A percentile compares a stretch with the other conserved stretches of the same genome.
These are phyloP conservation scores for Scatophagus argus DNA, from an alignment of 2,113 vertebrate genomes.

Conservation along the genomic window DNA sequence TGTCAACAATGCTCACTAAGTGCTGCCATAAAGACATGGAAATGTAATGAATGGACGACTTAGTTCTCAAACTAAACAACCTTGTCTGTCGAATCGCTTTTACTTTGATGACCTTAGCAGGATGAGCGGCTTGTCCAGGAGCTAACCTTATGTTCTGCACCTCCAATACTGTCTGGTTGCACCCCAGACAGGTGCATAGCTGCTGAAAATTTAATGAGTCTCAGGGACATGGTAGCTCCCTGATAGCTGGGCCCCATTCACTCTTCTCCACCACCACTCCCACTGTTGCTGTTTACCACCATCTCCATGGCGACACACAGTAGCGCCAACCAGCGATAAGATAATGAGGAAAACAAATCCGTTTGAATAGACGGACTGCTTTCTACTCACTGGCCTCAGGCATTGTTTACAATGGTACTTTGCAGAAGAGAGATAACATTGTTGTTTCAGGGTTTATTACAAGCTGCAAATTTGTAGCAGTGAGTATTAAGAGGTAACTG, in stretches of 20 bases:
- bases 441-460: constrained; percentile 55
- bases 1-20: neutral
- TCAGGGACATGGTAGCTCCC: constrained; percentile 75
- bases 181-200: constrained; percentile 66
- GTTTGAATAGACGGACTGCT: constrained; percentile 75
- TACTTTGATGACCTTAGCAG: constrained; percentile 1
- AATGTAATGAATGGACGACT: neutral
- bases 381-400: constrained; percentile 40
- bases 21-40: constrained; percentile 26
- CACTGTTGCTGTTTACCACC: constrained; percentile 76
- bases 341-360: constrained; percentile 85
- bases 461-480: constrained; percentile 34
- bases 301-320: constrained; percentile 76
- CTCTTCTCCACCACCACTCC: constrained; percentile 58
- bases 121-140: constrained; percentile 19
- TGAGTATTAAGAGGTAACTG: constrained; percentile 42
- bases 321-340: constrained; percentile 77
- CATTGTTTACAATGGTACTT: constrained; percentile 71
- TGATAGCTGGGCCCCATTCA: constrained; percentile 80
- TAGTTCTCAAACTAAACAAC: constrained; percentile 5
- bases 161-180: constrained; percentile 60
- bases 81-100: neutral
- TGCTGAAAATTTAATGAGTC: constrained; percentile 87
- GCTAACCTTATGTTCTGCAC: constrained; percentile 20
- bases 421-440: constrained; percentile 70